A percentile compares a stretch with the other conserved stretches of the same genome.
phyloP scores from a whole-genome alignment of 2,113 vertebrate genomes.

The Chascanopsetta lugubris region DNA sequence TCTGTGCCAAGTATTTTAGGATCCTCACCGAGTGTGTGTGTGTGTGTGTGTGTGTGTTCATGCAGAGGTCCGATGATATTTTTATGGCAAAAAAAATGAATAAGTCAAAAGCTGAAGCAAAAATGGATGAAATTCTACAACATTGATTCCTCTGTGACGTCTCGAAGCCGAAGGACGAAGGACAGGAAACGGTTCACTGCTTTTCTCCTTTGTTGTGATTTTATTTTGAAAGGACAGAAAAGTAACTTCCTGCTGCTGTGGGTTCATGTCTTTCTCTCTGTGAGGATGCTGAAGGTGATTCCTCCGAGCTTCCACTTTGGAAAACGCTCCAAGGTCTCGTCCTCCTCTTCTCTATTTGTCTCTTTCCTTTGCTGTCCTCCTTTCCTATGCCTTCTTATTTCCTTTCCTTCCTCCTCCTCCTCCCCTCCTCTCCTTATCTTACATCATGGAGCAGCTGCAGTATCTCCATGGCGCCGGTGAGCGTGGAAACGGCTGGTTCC shows the following conservation, averaged over 20 bases:
- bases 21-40: not conserved
- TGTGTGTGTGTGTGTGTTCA: not conserved
- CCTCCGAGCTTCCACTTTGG: conserved; percentile 22
- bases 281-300: not conserved
- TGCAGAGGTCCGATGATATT: not conserved
- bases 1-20: not conserved
- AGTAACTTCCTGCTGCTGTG: not conserved
- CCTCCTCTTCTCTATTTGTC: too few species aligned
- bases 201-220: too few species aligned
- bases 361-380: too few species aligned
- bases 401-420: not conserved
- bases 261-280: not conserved
- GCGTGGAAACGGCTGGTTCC: conserved; percentile 47
- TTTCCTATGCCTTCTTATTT: too few species aligned
- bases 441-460: conserved; percentile 62
- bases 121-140: not conserved
- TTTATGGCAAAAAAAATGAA: not conserved
- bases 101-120: not conserved
- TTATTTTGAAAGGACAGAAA: too few species aligned
- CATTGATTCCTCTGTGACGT: too few species aligned
- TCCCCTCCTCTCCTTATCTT: not conserved
- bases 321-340: conserved; percentile 15
- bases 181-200: too few species aligned
- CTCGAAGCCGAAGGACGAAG: too few species aligned
- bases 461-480: conserved; percentile 56